Percentiles rank a stretch among this genome's conserved stretches.
These are phyloP conservation scores for Pempheris klunzingeri DNA, from an alignment of 2,797 vertebrate genomes.

Conservation along the genomic window DNA sequence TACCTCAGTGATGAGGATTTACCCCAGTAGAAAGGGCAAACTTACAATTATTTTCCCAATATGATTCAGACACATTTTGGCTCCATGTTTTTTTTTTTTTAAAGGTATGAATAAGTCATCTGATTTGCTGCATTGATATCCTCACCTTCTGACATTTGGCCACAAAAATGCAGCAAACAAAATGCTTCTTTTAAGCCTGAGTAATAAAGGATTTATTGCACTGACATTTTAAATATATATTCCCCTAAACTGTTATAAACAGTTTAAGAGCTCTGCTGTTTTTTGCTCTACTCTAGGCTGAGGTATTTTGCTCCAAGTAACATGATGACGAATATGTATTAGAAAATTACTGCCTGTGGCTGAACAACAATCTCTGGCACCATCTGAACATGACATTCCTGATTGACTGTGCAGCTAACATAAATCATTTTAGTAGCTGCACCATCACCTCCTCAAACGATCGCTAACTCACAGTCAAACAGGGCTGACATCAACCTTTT, in stretches of 20 bases:
- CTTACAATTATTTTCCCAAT: not conserved
- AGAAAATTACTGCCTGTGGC: slow-evolving; percentile 53
- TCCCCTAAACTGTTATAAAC: slow-evolving; percentile 34
- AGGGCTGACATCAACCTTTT: slow-evolving; percentile 77
- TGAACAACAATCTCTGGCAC: slow-evolving; percentile 54
- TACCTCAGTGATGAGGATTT: slow-evolving; percentile 1
- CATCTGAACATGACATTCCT: slow-evolving; percentile 44
- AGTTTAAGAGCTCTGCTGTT: slow-evolving; percentile 33
- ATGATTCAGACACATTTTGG: not conserved
- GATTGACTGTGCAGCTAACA: slow-evolving; percentile 50
- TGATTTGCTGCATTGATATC: slow-evolving; percentile 16
- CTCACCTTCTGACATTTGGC: slow-evolving; percentile 30
- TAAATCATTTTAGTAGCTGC: slow-evolving; percentile 49
- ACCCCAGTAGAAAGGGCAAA: not conserved
- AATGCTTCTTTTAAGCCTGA: not conserved
- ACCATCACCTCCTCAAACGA: slow-evolving; percentile 34
- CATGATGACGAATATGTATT: slow-evolving; percentile 25
- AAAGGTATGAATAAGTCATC: not conserved
- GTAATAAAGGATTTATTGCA: slow-evolving; percentile 20
- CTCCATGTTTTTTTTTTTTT: not conserved
- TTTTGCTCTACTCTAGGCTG: slow-evolving; percentile 14
- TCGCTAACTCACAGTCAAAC: slow-evolving; percentile 9
- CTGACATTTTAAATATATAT: slow-evolving; percentile 36
- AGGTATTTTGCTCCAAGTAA: slow-evolving; percentile 39
- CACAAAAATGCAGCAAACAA: slow-evolving; percentile 17